Base-by-base conservation (phyloP, 2,888 invertebrate genomes). In the Himalopsyche tibetana region DNA sequence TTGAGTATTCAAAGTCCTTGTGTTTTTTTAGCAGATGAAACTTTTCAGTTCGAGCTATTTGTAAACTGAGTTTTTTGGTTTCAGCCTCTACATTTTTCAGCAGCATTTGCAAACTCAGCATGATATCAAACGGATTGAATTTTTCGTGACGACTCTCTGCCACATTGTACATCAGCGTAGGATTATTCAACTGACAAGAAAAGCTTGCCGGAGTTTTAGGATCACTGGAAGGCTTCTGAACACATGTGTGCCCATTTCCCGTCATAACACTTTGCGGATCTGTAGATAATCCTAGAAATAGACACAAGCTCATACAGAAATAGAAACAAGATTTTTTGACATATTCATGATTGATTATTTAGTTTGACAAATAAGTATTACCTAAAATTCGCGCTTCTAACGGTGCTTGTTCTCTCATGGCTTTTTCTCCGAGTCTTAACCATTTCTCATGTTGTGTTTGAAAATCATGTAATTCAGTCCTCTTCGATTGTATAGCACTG, bases 391-490 rank as follows among this genome's bases (percentile, higher is more conserved):
- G 91, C 87, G 90, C 90, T 89, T 91, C 93, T 79, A 91, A 91
- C 81, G 93, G 92, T 5, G 93, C 93, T 89, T 93, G 93, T 88
- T 94, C 94, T 90, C 92, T 92, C 84, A 94, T 90, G 42, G 95
- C 91, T 89, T 94, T 93, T 89, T 95, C 94, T 89, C 94, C 94
- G 85, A 94, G 91, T 82, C 93, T 91, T 84, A 95, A 91, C 94
- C 94, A 95, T 86, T 93, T 92, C 87, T 94, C 94, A 89, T 95
- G 95, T 87, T 94, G 93, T 87, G 92, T 92, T 89, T 95, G 95
- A 90, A 95, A 95, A 88, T 94, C 94, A 88, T 94, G 94, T 86
- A 95, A 91, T 89, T 95, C 95, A n/a, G 92, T 91, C 87, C 95
- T 90, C 85, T 95, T 94, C 87, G 92, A 93, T 90, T 95, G 95